phyloP scores from a whole-genome alignment of 2,113 vertebrate genomes.

The Oryctolagus cuniculus region DNA sequence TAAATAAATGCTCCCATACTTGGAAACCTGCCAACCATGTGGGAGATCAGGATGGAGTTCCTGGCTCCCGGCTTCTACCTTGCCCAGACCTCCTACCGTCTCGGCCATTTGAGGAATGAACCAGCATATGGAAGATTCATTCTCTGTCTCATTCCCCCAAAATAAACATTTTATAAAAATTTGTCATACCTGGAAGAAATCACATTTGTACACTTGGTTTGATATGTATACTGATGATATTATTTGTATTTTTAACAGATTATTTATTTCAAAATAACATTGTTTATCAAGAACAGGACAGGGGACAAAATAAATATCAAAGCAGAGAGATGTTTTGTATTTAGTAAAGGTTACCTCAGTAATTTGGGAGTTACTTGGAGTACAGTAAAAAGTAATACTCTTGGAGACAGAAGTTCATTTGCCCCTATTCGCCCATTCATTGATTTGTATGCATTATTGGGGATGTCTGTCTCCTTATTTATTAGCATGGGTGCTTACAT shows the following conservation, averaged over 20 bases:
- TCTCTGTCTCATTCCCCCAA: no score
- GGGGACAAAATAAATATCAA: not conserved
- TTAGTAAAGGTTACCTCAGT: not conserved
- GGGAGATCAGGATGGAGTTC: no score
- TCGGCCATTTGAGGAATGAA: no score
- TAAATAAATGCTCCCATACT: no score
- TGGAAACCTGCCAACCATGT: no score
- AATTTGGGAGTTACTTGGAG: not conserved
- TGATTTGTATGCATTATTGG: not conserved
- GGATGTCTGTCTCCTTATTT: not conserved
- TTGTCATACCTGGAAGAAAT: slow-evolving; percentile 56
- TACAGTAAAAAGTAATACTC: not conserved
- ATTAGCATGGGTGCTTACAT: not conserved
- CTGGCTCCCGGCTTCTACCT: no score
- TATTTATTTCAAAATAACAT: slow-evolving; percentile 51
- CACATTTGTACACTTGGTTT: not conserved
- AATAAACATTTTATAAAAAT: not conserved
- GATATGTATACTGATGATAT: not conserved
- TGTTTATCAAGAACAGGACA: not conserved
- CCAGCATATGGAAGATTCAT: no score
- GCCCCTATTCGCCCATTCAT: not conserved
- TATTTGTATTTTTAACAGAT: slow-evolving; percentile 25
- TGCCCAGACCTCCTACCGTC: no score
- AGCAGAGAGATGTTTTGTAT: not conserved
- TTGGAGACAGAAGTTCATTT: not conserved